These are phyloP conservation scores for Ganaspis brasiliensis DNA, from an alignment of 2,888 invertebrate species.

Conservation along the genomic window DNA sequence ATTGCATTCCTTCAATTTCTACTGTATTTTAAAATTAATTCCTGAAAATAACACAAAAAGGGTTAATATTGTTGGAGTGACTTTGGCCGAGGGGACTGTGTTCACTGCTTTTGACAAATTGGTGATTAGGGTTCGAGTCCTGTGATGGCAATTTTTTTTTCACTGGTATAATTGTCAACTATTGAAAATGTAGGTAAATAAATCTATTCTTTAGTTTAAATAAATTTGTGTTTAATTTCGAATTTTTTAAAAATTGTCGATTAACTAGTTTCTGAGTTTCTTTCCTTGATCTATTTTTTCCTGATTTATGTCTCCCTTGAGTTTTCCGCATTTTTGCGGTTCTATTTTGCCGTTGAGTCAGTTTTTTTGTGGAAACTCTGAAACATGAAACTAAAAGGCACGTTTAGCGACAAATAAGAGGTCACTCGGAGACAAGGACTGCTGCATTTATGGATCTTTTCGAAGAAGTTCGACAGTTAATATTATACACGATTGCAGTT, in stretches of 20 bases:
- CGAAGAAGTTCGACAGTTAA: conserved; percentile 29
- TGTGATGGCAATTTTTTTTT: too few species aligned
- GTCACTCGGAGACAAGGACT: conserved; percentile 12
- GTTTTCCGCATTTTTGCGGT: conserved; percentile 12
- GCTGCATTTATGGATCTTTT: conserved; percentile 35
- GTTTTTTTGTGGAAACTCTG: conserved; percentile 1
- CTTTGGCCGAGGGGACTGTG: too few species aligned
- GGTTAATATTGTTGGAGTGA: too few species aligned
- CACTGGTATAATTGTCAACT: too few species aligned
- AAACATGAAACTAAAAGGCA: conserved; percentile 1
- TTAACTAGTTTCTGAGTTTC: not conserved
- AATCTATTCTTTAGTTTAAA: too few species aligned
- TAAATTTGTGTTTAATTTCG: too few species aligned
- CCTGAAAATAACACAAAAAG: too few species aligned
- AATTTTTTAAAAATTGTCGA: not conserved
- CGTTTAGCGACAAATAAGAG: conserved; percentile 8
- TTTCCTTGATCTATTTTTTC: conserved; percentile 1
- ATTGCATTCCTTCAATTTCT: too few species aligned
- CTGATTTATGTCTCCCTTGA: not conserved
- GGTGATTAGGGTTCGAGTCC: too few species aligned
- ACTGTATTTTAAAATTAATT: too few species aligned
- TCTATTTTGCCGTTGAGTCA: conserved; percentile 14
- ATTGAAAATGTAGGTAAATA: too few species aligned
- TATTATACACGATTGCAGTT: conserved; percentile 9
- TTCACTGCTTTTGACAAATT: too few species aligned